These are phyloP conservation scores for Lordiphosa fenestrarum DNA, from an alignment of 2,888 invertebrate species.

Conservation along the genomic window DNA sequence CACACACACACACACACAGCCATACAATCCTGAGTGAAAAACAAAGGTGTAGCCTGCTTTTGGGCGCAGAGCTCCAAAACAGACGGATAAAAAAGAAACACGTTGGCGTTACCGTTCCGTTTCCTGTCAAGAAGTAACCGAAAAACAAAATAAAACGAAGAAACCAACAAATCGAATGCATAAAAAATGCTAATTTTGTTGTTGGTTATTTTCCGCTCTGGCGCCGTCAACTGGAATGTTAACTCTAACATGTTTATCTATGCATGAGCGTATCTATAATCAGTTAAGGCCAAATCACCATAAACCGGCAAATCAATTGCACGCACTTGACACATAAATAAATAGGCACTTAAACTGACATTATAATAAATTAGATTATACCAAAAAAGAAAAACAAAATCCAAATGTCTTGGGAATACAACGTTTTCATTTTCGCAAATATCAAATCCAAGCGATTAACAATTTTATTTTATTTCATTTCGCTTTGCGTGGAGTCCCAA, in stretches of 20 bases:
- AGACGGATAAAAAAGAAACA: slow-evolving; percentile 60
- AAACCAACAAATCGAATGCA: slow-evolving; percentile 20
- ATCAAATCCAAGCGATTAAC: too few species aligned
- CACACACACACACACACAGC: slow-evolving; percentile 4
- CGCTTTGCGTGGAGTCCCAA: too few species aligned
- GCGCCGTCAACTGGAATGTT: slow-evolving; percentile 6
- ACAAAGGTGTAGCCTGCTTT: slow-evolving; percentile 40
- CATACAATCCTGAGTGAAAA: slow-evolving; percentile 12
- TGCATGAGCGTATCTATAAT: slow-evolving; percentile 32
- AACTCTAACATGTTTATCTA: slow-evolving; percentile 32
- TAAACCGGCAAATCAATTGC: slow-evolving; percentile 54
- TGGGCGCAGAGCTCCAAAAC: slow-evolving; percentile 60
- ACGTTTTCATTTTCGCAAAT: neutral
- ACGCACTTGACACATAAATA: slow-evolving; percentile 52
- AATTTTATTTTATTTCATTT: too few species aligned
- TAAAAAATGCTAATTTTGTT: slow-evolving; percentile 40
- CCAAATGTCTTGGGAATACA: neutral
- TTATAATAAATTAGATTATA: slow-evolving; percentile 42
- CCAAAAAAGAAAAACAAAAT: too few species aligned
- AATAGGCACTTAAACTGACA: slow-evolving; percentile 44
- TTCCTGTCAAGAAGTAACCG: too few species aligned
- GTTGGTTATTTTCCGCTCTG: slow-evolving; percentile 7
- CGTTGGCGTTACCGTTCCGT: slow-evolving; percentile 15
- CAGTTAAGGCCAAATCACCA: slow-evolving; percentile 24
- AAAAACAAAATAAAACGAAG: too few species aligned